Conservation (phyloP, 1,140 invertebrate species). For the Yoshiicerus persimilis region DNA sequence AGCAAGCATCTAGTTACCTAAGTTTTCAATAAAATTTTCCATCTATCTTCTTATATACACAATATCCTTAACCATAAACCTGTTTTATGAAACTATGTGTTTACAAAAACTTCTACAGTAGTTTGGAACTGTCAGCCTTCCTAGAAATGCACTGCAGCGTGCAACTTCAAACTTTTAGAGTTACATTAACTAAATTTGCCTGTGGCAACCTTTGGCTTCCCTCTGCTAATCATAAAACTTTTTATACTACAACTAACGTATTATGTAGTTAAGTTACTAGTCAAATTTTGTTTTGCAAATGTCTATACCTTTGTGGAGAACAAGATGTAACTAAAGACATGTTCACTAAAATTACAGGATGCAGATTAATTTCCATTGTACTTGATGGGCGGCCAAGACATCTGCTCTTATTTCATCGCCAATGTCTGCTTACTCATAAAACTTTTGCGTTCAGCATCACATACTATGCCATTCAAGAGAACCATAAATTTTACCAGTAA, state of each 20-base stretch:
- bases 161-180: background rate
- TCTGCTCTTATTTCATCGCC: background rate
- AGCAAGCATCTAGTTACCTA: background rate
- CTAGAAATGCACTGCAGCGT: background rate
- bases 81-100: background rate
- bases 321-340: background rate
- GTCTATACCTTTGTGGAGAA: background rate
- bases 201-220: background rate
- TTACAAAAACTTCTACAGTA: background rate
- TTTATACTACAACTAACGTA: background rate
- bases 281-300: background rate
- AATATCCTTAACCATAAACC: background rate
- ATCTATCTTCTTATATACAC: background rate
- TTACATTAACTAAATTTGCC: background rate
- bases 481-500: background rate
- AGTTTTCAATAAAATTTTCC: background rate
- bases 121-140: background rate
- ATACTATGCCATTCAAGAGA: background rate
- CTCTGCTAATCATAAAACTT: background rate
- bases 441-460: background rate
- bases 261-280: background rate
- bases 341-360: background rate
- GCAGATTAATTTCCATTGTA: constrained; percentile 17
- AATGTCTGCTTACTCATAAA: background rate
- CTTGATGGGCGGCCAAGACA: background rate